Base-by-base conservation (phyloP, 30 jellyfish, hydroid and myxozoan genomes). In the Pseudorhiza aurosa region DNA sequence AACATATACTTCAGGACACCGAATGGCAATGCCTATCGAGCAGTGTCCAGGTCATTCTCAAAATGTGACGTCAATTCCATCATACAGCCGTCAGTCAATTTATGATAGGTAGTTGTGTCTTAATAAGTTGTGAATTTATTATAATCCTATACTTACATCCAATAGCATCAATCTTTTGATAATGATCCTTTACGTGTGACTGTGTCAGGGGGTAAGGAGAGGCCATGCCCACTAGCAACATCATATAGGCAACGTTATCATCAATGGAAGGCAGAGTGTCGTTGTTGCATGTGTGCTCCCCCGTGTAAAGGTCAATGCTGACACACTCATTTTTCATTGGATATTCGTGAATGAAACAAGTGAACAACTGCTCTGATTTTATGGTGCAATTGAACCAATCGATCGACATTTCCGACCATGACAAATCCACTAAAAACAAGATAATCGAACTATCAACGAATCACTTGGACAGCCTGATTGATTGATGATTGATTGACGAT, bases 201-300 rank as follows among this genome's bases (percentile, higher is more conserved):
- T 44, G 36, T 27, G 43, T 22, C 39, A 22, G 36, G 28, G 82
- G 72, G 68, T 57, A 76, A 7, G 58, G 72, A 7, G 82, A 31
- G 19, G 96, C 97, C 86, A 90, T 35, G 24, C 55, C 57, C 1
- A 73, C 88, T 35, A 76, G 64, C 25, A 91, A 19, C 98, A 91
- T 83, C 90, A 75, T 78, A 59, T 65, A 83, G 21, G 87, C 90
- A 47, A 91, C 37, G 58, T 69, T 75, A 8, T 74, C 40, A 19
- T 91, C 98, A 45, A 91, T 77, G n/a, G 90, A 77, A 8, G 98
- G 98, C 15, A 30, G 45, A 29, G 59, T 60, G 46, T 77, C 62
- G 35, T 28, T 68, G 51, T 42, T 19, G 26, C 24, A 17, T 2
- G 56, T 17, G 44, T 47, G 29, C 46, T 65, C 72, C 18, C 83